These are phyloP conservation scores for Chironomus striatipennis DNA, from an alignment of 1,140 invertebrate genomes.

Conservation along the genomic window DNA sequence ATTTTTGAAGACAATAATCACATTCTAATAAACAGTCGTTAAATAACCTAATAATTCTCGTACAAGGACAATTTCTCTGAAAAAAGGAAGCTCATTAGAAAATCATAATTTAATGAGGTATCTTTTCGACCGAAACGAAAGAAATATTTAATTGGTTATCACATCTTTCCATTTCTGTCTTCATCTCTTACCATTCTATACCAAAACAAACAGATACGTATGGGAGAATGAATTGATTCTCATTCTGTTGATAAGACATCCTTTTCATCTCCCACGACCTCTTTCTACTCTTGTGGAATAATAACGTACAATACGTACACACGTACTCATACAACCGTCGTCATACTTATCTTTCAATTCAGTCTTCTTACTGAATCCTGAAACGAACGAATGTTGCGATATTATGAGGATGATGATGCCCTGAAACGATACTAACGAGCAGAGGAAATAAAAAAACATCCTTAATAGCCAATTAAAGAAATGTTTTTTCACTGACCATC, in stretches of 20 bases:
- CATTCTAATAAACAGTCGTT: too few species aligned
- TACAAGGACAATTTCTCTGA: too few species aligned
- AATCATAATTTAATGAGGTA: background rate
- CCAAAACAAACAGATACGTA: background rate
- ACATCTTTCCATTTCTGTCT: background rate
- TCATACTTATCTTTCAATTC: too few species aligned
- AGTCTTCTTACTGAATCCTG: too few species aligned
- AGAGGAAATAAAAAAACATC: slow-evolving; percentile 12
- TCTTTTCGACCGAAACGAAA: background rate
- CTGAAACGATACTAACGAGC: slow-evolving; percentile 16
- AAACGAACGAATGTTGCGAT: too few species aligned
- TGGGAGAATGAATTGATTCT: too few species aligned
- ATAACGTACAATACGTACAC: background rate
- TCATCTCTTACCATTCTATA: background rate
- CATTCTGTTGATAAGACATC: background rate
- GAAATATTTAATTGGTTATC: slow-evolving; percentile 9
- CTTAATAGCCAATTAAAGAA: slow-evolving; percentile 23
- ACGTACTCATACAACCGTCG: too few species aligned
- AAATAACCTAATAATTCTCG: too few species aligned
- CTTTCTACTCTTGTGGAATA: slow-evolving; percentile 10
- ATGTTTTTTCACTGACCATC: slow-evolving; percentile 17
- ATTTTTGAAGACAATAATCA: too few species aligned
- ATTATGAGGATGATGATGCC: slow-evolving; percentile 5
- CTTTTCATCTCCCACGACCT: background rate
- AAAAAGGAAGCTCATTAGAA: background rate